Base-by-base conservation (phyloP, 1,140 invertebrate genomes). In the Pomacea maculata region DNA sequence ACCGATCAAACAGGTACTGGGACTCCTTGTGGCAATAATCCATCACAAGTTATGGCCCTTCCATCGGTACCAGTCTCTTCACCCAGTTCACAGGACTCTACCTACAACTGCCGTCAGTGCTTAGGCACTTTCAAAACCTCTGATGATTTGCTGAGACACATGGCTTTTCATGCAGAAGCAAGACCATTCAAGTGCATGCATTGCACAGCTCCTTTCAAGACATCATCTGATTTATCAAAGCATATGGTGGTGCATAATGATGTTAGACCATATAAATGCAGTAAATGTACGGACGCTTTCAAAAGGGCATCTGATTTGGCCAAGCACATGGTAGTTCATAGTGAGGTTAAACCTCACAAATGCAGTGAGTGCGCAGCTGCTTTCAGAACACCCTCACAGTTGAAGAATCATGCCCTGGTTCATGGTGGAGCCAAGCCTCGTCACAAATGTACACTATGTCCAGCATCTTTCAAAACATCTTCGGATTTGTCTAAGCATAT, bases 361-460 rank as follows among this genome's bases (percentile, higher is more conserved):
- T 84, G 83, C 52, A 61, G 78, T 17, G 57, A 78, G 10, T 84
- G 83, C 63, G 76, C 61, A 11, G 80, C 79, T 64, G 72, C 63
- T 10, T 84, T 82, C 73, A 75, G 61, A 7, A 70, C 77, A 19
- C 67, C 67, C 4, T 76, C 71, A 72, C 73, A 68, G 12, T 65
- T 82, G 11, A 63, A 52, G 8, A 76, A 78, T 10, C 83, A 84
- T 45, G 79, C 57, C 14, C 19, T 57, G 55, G 67, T 77, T 52
- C 79, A 83, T 52, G 75, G 21, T 45, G 79, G 75, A 15, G 63
- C 52, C 19, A 83, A 79, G 73, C 83, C 67, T 61, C 57, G 57
- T 25, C 29, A 70, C n/a, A 55, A 81, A 21, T 84, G 83, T 80
- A 61, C 45, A 34, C n/a, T 78, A 21, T 84, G 83, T 80, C 78